Evolutionary conservation across 53 echinoderm and acorn worm genomes (phyloP).

Genomic region (Zoroaster sp.): DNA sequence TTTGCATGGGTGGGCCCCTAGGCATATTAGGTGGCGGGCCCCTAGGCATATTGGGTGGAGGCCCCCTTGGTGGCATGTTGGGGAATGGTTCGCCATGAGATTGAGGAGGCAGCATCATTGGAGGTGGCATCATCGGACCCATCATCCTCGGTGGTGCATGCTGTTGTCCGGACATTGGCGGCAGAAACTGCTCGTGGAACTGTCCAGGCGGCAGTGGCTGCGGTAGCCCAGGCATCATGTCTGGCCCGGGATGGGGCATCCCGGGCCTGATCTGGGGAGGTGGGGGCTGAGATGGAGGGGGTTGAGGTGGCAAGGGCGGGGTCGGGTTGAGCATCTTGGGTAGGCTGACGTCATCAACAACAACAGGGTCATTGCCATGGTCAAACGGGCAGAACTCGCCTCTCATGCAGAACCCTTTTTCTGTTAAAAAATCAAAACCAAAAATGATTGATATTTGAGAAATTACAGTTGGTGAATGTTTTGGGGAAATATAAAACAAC

Average conservation of each 20-base stretch:
- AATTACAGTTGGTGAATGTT: too few relatives aligned
- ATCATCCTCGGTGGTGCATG: slow-evolving; percentile 25
- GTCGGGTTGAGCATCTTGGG: not conserved
- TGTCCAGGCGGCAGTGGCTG: slow-evolving; percentile 4
- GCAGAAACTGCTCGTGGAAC: not conserved
- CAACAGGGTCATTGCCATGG: slow-evolving; percentile 92
- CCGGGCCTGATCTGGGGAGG: slow-evolving; percentile 53
- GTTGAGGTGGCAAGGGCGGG: slow-evolving; percentile 61
- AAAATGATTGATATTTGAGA: too few relatives aligned
- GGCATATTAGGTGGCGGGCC: slow-evolving; percentile 36
- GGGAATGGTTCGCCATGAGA: slow-evolving; percentile 35
- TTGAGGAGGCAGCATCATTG: slow-evolving; percentile 3
- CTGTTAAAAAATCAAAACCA: too few relatives aligned
- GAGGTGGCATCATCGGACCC: slow-evolving; percentile 17
- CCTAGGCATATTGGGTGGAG: slow-evolving; percentile 17
- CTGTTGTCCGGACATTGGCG: not conserved
- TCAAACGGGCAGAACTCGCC: slow-evolving; percentile 95
- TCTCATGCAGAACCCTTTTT: slow-evolving; percentile 96
- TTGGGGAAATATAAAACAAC: too few relatives aligned
- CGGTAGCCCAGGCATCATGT: not conserved
- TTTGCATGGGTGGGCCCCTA: not conserved
- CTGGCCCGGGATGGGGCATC: not conserved
- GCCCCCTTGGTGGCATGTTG: not conserved
- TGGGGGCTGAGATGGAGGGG: slow-evolving; percentile 69
- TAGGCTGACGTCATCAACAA: slow-evolving; percentile 81